Evolutionary conservation across 2,797 vertebrate species (phyloP).

Genomic region (Euphonia xanthogaster): DNA sequence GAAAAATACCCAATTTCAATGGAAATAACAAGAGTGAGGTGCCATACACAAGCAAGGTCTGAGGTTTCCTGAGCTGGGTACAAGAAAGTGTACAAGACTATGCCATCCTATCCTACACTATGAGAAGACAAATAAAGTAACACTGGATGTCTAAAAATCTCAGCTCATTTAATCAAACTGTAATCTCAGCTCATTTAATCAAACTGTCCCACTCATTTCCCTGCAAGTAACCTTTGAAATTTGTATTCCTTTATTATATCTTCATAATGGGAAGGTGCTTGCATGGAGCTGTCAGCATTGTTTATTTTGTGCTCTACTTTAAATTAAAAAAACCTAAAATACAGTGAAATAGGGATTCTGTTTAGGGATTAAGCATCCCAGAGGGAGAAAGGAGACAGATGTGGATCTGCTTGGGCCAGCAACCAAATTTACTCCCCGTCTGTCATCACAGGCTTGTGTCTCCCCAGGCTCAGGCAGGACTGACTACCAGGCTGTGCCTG

Average conservation of each 20-base stretch:
- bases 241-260: neutral
- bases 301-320: neutral
- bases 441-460: neutral
- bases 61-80: conserved; percentile 60
- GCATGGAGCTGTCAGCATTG: neutral
- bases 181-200: neutral
- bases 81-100: conserved; percentile 13
- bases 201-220: neutral
- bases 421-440: neutral
- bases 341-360: neutral
- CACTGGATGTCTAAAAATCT: neutral
- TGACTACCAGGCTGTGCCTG: neutral
- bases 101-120: conserved; percentile 10
- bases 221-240: neutral
- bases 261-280: neutral
- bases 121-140: neutral
- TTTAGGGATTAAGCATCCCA: neutral
- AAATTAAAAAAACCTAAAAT: neutral
- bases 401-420: neutral
- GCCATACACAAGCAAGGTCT: conserved; percentile 16
- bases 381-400: neutral
- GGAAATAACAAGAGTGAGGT: conserved; percentile 42
- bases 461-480: neutral
- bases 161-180: neutral
- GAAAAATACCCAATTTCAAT: conserved; percentile 49